These are phyloP conservation scores for Semicossyphus pulcher DNA, from an alignment of 2,113 vertebrate genomes.

Conservation along the genomic window DNA sequence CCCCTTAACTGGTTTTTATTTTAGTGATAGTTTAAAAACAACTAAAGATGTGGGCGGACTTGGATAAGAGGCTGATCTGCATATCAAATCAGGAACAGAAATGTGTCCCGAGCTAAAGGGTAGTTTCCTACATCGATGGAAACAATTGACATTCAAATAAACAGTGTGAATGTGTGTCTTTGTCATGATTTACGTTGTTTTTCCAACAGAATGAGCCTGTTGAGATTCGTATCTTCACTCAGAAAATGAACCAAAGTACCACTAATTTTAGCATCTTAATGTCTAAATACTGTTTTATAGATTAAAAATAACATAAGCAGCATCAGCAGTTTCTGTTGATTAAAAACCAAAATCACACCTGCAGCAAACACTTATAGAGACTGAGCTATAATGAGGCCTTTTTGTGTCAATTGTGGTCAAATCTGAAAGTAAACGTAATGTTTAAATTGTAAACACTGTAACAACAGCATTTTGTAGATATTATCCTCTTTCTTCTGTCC, in stretches of 20 bases:
- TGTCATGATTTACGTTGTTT: neutral
- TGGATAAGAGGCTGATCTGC: slow-evolving; percentile 17
- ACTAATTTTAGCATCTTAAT: neutral
- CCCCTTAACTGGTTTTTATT: neutral
- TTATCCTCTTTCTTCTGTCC: slow-evolving; percentile 6
- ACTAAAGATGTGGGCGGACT: neutral
- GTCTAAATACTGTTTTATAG: neutral
- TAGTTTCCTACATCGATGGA: slow-evolving; percentile 43
- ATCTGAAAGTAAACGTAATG: neutral
- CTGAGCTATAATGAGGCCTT: neutral
- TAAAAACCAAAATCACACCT: neutral
- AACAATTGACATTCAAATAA: slow-evolving; percentile 26
- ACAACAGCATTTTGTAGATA: neutral
- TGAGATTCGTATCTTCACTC: neutral
- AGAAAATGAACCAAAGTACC: neutral
- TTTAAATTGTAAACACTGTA: slow-evolving; percentile 2
- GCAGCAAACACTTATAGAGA: neutral
- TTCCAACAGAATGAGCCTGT: neutral
- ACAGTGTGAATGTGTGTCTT: neutral
- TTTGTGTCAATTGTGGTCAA: neutral
- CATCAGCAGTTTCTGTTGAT: neutral
- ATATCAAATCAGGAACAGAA: slow-evolving; percentile 26
- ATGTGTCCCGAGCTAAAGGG: slow-evolving; percentile 5
- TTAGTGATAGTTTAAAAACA: neutral
- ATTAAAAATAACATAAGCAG: neutral